phyloP scores from a whole-genome alignment of 2,888 invertebrate species.

The Drosophila phalerata region DNA sequence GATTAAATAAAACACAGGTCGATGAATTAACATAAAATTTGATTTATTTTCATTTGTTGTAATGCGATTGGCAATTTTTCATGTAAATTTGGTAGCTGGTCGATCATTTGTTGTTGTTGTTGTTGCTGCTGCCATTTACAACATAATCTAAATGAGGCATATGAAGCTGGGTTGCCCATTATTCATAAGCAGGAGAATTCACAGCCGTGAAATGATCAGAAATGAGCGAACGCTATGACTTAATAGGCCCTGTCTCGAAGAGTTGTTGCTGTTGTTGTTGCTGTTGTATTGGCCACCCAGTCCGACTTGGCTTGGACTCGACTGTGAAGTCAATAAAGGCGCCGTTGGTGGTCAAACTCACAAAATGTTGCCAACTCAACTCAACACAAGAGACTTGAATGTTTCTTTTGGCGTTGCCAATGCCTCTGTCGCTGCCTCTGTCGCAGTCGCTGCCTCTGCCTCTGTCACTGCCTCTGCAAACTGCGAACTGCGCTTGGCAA shows the following conservation, averaged over 20 bases:
- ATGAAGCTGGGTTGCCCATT: conserved; percentile 65
- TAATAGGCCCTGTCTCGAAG: conserved; percentile 78
- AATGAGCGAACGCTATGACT: conserved; percentile 82
- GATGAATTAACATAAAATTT: conserved; percentile 66
- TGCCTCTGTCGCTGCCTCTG: conserved; percentile 19
- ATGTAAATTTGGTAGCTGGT: conserved; percentile 65
- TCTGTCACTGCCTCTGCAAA: conserved; percentile 20
- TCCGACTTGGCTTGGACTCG: conserved; percentile 50
- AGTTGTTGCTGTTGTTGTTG: conserved; percentile 38
- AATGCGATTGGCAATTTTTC: conserved; percentile 74
- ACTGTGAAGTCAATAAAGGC: conserved; percentile 84
- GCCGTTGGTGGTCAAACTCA: conserved; percentile 82
- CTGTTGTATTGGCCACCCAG: conserved; percentile 57
- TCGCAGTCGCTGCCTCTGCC: conserved; percentile 15
- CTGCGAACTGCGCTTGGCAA: conserved; percentile 61
- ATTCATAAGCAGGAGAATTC: conserved; percentile 69
- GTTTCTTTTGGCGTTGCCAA: conserved; percentile 31
- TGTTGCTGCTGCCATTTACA: conserved; percentile 66
- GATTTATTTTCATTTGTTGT: conserved; percentile 59
- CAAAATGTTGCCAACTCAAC: conserved; percentile 74
- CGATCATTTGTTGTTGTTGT: conserved; percentile 29
- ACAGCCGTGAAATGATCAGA: conserved; percentile 74
- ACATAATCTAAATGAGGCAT: conserved; percentile 81
- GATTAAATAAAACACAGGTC: conserved; percentile 42
- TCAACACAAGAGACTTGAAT: conserved; percentile 55